Evolutionary conservation across 2,888 invertebrate species (phyloP).

Genomic region (Agrypnus murinus): DNA sequence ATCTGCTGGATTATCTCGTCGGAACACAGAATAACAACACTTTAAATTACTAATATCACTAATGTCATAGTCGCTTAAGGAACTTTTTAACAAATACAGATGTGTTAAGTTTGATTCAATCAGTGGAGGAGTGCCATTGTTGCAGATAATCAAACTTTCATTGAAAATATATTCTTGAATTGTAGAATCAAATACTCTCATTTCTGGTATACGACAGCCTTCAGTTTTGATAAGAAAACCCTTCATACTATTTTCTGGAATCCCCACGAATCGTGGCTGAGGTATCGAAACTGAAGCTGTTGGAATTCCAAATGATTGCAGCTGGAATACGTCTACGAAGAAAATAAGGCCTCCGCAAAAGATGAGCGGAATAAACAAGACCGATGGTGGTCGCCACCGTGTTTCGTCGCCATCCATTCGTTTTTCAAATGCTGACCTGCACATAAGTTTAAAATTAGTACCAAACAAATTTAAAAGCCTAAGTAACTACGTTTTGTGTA

Average conservation of each 20-base stretch:
- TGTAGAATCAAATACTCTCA: slow-evolving; percentile 76
- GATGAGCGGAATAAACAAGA: slow-evolving; percentile 61
- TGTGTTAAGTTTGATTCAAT: slow-evolving; percentile 76
- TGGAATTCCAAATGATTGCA: slow-evolving; percentile 53
- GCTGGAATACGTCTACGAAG: slow-evolving; percentile 63
- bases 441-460: slow-evolving; percentile 24
- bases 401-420: slow-evolving; percentile 54
- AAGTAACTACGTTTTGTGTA: no score
- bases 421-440: slow-evolving; percentile 36
- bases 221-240: slow-evolving; percentile 70
- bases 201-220: slow-evolving; percentile 80
- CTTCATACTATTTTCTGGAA: slow-evolving; percentile 13
- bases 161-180: slow-evolving; percentile 74
- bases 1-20: slow-evolving; percentile 73
- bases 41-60: slow-evolving; percentile 70
- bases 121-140: slow-evolving; percentile 72
- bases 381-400: slow-evolving; percentile 59
- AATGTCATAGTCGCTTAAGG: slow-evolving; percentile 73
- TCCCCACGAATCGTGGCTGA: slow-evolving; percentile 27
- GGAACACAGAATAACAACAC: slow-evolving; percentile 79
- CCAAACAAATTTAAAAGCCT: no score
- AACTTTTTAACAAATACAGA: slow-evolving; percentile 73
- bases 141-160: slow-evolving; percentile 73
- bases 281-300: slow-evolving; percentile 2
- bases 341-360: slow-evolving; percentile 60